A percentile compares a stretch with the other conserved stretches of the same genome.
Evolutionary conservation across 2,888 invertebrate species (phyloP).

Genomic region (Antheraea assamensis): DNA sequence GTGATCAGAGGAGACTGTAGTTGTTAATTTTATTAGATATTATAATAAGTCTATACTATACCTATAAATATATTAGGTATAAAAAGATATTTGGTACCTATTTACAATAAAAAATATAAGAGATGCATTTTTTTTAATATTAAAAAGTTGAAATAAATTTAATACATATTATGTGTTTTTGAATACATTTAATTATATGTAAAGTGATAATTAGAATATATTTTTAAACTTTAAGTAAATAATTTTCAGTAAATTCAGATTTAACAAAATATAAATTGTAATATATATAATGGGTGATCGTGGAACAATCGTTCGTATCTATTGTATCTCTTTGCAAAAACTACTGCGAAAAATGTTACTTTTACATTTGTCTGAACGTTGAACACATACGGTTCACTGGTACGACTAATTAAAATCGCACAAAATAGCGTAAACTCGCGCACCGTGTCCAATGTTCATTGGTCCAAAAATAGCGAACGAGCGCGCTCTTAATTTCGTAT

Average conservation of each 20-base stretch:
- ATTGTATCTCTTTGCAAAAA: neutral
- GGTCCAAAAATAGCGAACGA: constrained; percentile 20
- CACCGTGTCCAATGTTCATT: constrained; percentile 14
- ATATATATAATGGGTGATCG: neutral
- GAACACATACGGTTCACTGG: constrained; percentile 18
- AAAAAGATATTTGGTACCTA: neutral
- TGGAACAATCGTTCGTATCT: neutral
- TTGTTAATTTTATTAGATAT: neutral
- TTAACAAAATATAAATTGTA: neutral
- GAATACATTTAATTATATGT: neutral
- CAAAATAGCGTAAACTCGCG: constrained; percentile 20
- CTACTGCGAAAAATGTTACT: neutral
- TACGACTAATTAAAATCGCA: constrained; percentile 25
- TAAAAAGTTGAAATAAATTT: neutral
- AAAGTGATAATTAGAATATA: neutral
- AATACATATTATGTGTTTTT: neutral
- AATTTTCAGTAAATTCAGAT: neutral
- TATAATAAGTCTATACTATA: neutral
- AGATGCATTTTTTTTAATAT: too few relatives aligned
- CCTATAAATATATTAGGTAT: neutral
- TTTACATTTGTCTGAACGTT: neutral
- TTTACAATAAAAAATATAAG: too few relatives aligned
- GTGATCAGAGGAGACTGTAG: neutral
- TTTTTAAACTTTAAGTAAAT: too few relatives aligned
- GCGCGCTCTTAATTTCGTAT: constrained; percentile 20